Evolutionary conservation across 2,113 vertebrate species (phyloP).

Genomic region (Podilymbus podiceps): DNA sequence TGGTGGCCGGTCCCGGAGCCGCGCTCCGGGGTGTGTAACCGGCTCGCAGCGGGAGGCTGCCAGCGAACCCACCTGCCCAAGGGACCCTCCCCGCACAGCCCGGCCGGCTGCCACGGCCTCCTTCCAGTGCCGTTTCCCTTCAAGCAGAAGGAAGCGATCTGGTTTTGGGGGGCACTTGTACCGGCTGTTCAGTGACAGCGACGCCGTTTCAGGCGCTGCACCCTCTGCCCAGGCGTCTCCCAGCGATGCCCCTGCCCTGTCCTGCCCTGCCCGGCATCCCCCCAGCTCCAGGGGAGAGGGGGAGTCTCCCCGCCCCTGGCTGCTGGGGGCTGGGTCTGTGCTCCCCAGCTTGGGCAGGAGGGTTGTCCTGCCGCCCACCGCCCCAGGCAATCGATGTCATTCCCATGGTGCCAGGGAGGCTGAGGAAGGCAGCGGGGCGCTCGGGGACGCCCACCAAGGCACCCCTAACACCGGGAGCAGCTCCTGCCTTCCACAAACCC

Average conservation of each 20-base stretch:
- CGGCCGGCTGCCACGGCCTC: background rate
- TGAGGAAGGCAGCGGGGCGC: background rate
- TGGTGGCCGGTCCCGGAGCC: background rate
- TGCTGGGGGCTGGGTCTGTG: background rate
- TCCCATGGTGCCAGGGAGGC: background rate
- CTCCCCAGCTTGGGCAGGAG: background rate
- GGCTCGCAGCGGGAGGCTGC: background rate
- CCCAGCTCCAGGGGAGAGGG: background rate
- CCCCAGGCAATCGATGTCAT: background rate
- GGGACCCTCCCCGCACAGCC: background rate
- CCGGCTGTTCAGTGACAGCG: background rate
- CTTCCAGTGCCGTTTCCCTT: background rate
- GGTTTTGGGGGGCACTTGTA: background rate
- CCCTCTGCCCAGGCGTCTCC: background rate
- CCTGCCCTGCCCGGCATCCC: background rate
- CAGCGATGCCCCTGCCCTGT: background rate
- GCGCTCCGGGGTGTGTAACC: rapidly evolving
- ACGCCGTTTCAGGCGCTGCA: background rate
- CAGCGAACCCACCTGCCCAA: rapidly evolving
- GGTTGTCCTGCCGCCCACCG: background rate
- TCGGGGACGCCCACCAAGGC: background rate
- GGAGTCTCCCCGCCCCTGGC: background rate
- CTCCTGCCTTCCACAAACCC: background rate
- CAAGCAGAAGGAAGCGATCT: background rate
- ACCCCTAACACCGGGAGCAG: background rate